Evolutionary conservation across 1,140 invertebrate genomes (phyloP).

Genomic region (Euglossa dilemma): DNA sequence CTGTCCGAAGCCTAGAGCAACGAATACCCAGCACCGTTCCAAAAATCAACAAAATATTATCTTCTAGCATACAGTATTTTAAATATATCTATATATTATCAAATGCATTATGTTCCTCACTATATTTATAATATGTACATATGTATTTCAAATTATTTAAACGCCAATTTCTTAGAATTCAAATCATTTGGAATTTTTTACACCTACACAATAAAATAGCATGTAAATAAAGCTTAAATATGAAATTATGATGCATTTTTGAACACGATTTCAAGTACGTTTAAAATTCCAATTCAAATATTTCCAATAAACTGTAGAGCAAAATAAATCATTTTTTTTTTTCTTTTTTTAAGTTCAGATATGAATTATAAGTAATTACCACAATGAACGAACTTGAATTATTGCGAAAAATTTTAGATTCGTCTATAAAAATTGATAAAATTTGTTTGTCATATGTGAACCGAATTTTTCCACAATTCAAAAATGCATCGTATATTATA

Average conservation of each 20-base stretch:
- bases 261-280: constrained; percentile 19
- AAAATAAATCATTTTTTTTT: too few relatives aligned
- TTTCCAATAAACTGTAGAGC: background rate
- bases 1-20: background rate
- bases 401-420: constrained; percentile 5
- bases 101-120: background rate
- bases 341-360: too few relatives aligned
- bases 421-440: constrained; percentile 35
- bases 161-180: background rate
- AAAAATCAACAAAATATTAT: background rate
- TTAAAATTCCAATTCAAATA: constrained; percentile 23
- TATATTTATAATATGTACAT: background rate
- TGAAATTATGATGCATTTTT: constrained; percentile 7
- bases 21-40: background rate
- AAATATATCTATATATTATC: background rate
- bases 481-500: constrained; percentile 34
- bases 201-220: too few relatives aligned
- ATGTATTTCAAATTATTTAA: background rate
- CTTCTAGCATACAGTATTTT: background rate
- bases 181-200: background rate
- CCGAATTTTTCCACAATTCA: constrained; percentile 55
- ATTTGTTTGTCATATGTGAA: constrained; percentile 46
- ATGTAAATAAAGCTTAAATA: background rate
- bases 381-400: background rate
- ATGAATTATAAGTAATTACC: background rate